Conservation (phyloP, 2,113 vertebrate species). For the Neodon shergylaensis region DNA sequence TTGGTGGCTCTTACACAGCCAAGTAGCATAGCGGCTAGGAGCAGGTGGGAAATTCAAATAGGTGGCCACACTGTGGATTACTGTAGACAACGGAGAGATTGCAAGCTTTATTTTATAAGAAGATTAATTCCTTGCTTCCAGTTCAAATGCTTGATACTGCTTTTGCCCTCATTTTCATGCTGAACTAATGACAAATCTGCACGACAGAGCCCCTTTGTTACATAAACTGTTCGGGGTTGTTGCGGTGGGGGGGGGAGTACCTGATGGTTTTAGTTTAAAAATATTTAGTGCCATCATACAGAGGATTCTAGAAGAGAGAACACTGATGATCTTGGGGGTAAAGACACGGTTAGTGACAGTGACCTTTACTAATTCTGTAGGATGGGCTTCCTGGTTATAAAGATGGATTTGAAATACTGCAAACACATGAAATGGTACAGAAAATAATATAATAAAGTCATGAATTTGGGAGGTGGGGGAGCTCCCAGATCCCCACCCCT, state of each 20-base stretch:
- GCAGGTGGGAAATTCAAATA: neutral
- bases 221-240: neutral
- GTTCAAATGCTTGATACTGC: neutral
- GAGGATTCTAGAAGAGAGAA: neutral
- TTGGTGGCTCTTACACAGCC: neutral
- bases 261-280: slow-evolving; percentile 18
- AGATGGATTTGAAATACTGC: neutral
- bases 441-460: slow-evolving; percentile 16
- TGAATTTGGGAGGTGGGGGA: neutral
- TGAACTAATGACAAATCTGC: neutral
- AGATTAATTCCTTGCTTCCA: neutral
- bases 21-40: slow-evolving; percentile 9
- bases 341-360: neutral
- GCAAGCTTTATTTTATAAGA: neutral
- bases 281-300: neutral
- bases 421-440: neutral
- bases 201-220: neutral
- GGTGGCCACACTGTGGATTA: neutral
- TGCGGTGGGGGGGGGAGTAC: neutral
- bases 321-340: neutral
- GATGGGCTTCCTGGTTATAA: neutral
- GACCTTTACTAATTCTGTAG: neutral
- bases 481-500: neutral
- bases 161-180: slow-evolving; percentile 5
- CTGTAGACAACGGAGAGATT: slow-evolving; percentile 31